Evolutionary conservation across 92 coral and sea anemone species (phyloP), one percentile per base, ranked within the genome.

Genomic region (Porites divaricata): DNA sequence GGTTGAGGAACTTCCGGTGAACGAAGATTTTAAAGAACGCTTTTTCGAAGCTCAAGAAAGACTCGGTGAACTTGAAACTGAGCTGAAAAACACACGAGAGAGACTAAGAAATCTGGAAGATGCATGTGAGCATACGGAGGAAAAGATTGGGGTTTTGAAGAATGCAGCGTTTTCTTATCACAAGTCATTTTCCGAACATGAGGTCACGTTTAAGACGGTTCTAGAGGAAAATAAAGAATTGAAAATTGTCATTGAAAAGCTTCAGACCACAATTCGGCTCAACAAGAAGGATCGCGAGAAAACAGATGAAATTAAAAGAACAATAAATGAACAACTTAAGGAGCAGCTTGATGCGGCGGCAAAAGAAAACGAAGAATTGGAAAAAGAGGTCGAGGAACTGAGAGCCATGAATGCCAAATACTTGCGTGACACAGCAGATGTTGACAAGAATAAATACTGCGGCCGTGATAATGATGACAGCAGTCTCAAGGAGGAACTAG

Each of bases 111-210:
- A 76, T 72, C 83, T 94, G 69, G 93, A 92, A 53, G 63, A 88
- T 59, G 95, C 95, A 15, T 92, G 98, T 63, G 95, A 90, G 52
- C 87, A 53, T 72, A 88, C 95, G 8, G 98, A 92, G 75, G 89
- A 89, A 75, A 94, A 92, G 86, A 88, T 92, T 19, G 88, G 92
- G 9, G 82, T 68, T 15, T 61, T 92, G 86, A 94, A 92, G 79
- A 88, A 85, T 52, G 95, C 92, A 22, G 90, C 95, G 28, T 81
- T 75, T 74, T 79, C 85, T 15, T 91, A 88, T 75, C 92, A 91
- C 84, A 78, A 85, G 66, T 62, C 81, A 23, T 88, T 88, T 22
- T 81, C 89, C 17, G 85, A 72, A 45, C 94, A 91, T 48, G 94
- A 91, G 69, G 54, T 80, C 1, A 87, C 91, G 8, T 58, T 74